Conservation (phyloP, 2,797 vertebrate genomes). For the Peromyscus attwateri region DNA sequence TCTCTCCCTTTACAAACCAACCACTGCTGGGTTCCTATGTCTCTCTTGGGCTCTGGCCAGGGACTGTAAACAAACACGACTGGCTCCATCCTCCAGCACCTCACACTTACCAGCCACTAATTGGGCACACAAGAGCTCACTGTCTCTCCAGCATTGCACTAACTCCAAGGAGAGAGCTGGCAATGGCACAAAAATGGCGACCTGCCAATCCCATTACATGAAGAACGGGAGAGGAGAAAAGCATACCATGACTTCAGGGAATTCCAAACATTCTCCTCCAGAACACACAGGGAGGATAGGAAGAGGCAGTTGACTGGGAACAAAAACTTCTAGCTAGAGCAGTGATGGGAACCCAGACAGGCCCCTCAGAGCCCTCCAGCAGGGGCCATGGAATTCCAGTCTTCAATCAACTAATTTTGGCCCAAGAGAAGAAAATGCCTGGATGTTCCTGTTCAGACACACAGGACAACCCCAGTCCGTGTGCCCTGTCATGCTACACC, state of each 20-base stretch:
- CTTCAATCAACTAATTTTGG: rapidly evolving
- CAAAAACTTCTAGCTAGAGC: rapidly evolving
- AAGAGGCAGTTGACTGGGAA: background rate
- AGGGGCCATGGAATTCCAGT: rapidly evolving
- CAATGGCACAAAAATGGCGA: conserved; percentile 47
- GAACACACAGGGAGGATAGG: background rate
- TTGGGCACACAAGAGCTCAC: background rate
- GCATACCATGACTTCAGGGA: background rate
- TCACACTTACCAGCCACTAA: background rate
- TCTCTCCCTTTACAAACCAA: background rate
- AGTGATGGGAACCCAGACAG: no score
- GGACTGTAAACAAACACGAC: background rate
- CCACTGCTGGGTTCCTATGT: background rate
- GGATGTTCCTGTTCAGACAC: rapidly evolving
- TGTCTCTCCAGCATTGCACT: background rate
- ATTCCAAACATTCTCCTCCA: conserved; percentile 1
- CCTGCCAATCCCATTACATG: conserved; percentile 58
- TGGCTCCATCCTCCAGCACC: background rate
- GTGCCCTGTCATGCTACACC: background rate
- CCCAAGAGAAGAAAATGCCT: background rate
- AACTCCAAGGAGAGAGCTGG: conserved; percentile 51
- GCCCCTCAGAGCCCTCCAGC: background rate
- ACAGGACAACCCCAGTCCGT: background rate
- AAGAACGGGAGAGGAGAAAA: background rate
- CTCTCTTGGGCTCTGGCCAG: background rate